Percentiles rank a stretch among this genome's conserved stretches.
phyloP scores from a whole-genome alignment of 2,888 invertebrate genomes.

The Lycia hirtaria region DNA sequence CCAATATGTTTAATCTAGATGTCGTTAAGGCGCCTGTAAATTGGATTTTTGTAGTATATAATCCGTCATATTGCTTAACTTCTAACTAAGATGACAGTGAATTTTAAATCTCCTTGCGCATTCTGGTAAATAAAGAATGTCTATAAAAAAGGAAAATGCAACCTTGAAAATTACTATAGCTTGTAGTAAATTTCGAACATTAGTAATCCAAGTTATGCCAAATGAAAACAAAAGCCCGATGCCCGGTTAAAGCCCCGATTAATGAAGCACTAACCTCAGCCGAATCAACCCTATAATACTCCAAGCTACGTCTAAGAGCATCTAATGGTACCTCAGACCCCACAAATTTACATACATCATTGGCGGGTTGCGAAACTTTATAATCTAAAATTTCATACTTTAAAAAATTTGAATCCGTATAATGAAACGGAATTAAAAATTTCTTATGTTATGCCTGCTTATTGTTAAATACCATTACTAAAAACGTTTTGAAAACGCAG shows the following conservation, averaged over 20 bases:
- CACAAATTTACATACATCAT: slow-evolving; percentile 80
- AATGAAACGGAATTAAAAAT: slow-evolving; percentile 64
- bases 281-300: slow-evolving; percentile 67
- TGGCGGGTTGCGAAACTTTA: slow-evolving; percentile 70
- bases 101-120: too few species aligned
- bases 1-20: too few species aligned
- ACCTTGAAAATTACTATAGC: too few species aligned
- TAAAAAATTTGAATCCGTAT: slow-evolving; percentile 45
- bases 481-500: neutral
- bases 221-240: slow-evolving; percentile 11
- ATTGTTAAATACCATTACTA: neutral
- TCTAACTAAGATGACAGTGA: too few species aligned
- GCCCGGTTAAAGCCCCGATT: slow-evolving; percentile 44
- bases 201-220: slow-evolving; percentile 5
- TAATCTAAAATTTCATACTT: slow-evolving; percentile 60
- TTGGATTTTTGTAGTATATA: too few species aligned
- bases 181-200: too few species aligned
- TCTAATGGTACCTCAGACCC: slow-evolving; percentile 66
- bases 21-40: too few species aligned
- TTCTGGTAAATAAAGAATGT: too few species aligned
- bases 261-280: slow-evolving; percentile 51
- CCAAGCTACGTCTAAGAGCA: slow-evolving; percentile 61
- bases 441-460: too few species aligned
- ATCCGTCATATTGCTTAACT: too few species aligned
- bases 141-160: too few species aligned